These are phyloP conservation scores for Catocala sponsa DNA, from an alignment of 2,888 invertebrate species.

Conservation along the genomic window DNA sequence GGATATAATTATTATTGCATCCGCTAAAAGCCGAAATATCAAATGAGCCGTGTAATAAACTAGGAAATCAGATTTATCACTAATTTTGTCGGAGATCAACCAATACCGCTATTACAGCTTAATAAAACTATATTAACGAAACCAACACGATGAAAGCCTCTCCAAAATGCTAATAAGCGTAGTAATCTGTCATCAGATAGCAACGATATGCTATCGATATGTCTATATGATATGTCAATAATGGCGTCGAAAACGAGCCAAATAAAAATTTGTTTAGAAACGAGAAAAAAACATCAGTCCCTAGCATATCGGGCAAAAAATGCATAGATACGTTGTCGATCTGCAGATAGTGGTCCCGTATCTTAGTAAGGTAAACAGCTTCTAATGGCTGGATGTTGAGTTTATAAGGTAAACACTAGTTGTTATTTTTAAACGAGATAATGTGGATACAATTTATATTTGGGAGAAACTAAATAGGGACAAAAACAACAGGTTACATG, in stretches of 20 bases:
- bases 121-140: constrained; percentile 44
- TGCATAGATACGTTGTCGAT: constrained; percentile 1
- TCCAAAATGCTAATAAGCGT: constrained; percentile 69
- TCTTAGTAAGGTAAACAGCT: neutral
- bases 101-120: neutral
- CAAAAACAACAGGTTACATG: too few species aligned
- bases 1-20: too few species aligned
- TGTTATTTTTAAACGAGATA: neutral
- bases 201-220: constrained; percentile 57
- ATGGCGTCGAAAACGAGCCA: constrained; percentile 13
- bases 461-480: too few species aligned
- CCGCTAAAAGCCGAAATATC: too few species aligned
- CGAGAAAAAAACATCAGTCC: neutral
- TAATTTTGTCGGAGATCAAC: too few species aligned
- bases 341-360: neutral
- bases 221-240: constrained; percentile 56
- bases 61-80: too few species aligned
- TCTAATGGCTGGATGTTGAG: too few species aligned
- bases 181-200: constrained; percentile 58
- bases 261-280: neutral
- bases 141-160: constrained; percentile 57
- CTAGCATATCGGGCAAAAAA: neutral
- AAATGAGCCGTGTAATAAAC: too few species aligned
- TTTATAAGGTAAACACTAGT: too few species aligned
- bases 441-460: too few species aligned